Evolutionary conservation across 1,140 invertebrate genomes (phyloP).

Genomic region (Drosophila melanogaster): Release_6_plus_ISO1_MT NT_033779.5:4556501-4557000

Average conservation of each 20-base stretch:
- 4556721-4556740: slow-evolving; percentile 89
- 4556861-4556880: slow-evolving; percentile 89
- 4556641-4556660: slow-evolving; percentile 90
- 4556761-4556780: slow-evolving; percentile 90
- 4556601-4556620: slow-evolving; percentile 90
- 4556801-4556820: slow-evolving; percentile 91
- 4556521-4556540: slow-evolving; percentile 92
- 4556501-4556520: slow-evolving; percentile 91
- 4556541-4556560: slow-evolving; percentile 92
- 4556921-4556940: slow-evolving; percentile 90
- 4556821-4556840: slow-evolving; percentile 89
- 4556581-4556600: slow-evolving; percentile 91
- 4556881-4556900: slow-evolving; percentile 92
- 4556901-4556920: slow-evolving; percentile 89
- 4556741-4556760: slow-evolving; percentile 90
- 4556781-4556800: slow-evolving; percentile 92
- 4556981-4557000: slow-evolving; percentile 90
- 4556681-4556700: slow-evolving; percentile 88
- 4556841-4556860: slow-evolving; percentile 93
- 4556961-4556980: slow-evolving; percentile 89
- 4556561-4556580: slow-evolving; percentile 89
- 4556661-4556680: slow-evolving; percentile 93
- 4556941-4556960: slow-evolving; percentile 90
- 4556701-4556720: slow-evolving; percentile 91
- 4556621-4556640: slow-evolving; percentile 91